phyloP scores from a whole-genome alignment of 2,888 invertebrate species.

The Linnaemya tessellans region DNA sequence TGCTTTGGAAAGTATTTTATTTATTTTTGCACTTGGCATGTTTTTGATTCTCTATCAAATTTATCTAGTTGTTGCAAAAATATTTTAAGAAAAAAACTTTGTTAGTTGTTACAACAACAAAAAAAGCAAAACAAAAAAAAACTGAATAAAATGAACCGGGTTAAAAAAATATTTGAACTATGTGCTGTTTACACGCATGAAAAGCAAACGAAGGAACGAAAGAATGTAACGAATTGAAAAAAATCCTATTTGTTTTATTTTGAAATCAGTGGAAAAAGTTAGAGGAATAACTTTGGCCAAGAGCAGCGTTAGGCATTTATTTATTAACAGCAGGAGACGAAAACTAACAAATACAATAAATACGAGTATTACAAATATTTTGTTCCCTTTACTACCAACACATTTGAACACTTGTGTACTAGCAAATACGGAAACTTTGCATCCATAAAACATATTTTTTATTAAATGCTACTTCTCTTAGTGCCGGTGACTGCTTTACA shows the following conservation, averaged over 20 bases:
- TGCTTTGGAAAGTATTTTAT: conserved; percentile 51
- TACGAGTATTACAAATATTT: too few species aligned
- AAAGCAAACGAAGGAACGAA: conserved; percentile 51
- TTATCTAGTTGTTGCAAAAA: conserved; percentile 48
- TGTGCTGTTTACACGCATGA: conserved; percentile 70
- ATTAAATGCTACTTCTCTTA: not conserved
- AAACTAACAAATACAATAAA: not conserved
- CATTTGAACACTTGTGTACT: too few species aligned
- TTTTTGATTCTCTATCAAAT: conserved; percentile 55
- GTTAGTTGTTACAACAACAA: not conserved
- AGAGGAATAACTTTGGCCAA: conserved; percentile 53
- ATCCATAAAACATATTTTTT: not conserved
- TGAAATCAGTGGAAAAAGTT: conserved; percentile 51
- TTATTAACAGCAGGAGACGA: not conserved
- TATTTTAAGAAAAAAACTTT: not conserved
- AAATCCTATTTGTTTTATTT: conserved; percentile 16
- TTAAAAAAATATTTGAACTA: conserved; percentile 70
- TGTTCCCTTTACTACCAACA: not conserved
- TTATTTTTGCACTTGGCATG: conserved; percentile 62
- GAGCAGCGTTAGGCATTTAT: not conserved
- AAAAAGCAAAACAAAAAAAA: not conserved
- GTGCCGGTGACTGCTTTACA: not conserved
- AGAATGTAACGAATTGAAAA: conserved; percentile 61
- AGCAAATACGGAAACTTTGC: too few species aligned
- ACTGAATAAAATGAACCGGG: conserved; percentile 54